phyloP scores from a whole-genome alignment of 2,113 vertebrate genomes.

The Salvator merianae region DNA sequence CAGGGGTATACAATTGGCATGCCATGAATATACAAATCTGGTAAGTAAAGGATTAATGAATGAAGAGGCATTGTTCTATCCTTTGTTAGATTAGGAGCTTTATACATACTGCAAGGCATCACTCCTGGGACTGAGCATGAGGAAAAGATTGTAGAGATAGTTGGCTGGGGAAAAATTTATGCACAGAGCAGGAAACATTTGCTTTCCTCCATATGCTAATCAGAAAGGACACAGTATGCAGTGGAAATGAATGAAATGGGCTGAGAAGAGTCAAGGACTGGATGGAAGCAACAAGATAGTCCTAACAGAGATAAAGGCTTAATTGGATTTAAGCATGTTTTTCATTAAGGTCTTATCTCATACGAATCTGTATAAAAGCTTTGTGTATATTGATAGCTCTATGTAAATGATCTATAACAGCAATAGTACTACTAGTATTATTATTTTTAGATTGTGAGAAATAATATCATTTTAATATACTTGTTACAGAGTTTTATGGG shows the following conservation, averaged over 20 bases:
- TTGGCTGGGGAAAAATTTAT: neutral
- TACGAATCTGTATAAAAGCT: neutral
- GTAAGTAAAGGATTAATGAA: too few relatives aligned
- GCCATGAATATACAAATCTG: too few relatives aligned
- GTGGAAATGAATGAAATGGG: neutral
- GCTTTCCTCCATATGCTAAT: neutral
- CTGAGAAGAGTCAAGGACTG: neutral
- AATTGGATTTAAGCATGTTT: neutral
- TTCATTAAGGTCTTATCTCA: neutral
- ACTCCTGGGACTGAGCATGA: too few relatives aligned
- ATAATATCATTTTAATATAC: constrained; percentile 21
- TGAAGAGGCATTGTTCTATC: too few relatives aligned
- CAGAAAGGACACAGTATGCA: neutral
- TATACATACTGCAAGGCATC: neutral
- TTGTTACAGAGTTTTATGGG: neutral
- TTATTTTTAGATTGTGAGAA: neutral
- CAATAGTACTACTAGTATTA: neutral
- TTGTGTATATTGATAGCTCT: neutral
- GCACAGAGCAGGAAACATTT: neutral
- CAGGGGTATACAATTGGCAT: too few relatives aligned
- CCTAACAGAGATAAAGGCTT: neutral
- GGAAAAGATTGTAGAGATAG: too few relatives aligned
- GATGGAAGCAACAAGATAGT: neutral
- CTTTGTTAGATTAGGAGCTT: neutral
- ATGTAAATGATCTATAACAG: neutral